Conservation (phyloP, 1,140 invertebrate genomes). For the Tetragonula clypearis region DNA sequence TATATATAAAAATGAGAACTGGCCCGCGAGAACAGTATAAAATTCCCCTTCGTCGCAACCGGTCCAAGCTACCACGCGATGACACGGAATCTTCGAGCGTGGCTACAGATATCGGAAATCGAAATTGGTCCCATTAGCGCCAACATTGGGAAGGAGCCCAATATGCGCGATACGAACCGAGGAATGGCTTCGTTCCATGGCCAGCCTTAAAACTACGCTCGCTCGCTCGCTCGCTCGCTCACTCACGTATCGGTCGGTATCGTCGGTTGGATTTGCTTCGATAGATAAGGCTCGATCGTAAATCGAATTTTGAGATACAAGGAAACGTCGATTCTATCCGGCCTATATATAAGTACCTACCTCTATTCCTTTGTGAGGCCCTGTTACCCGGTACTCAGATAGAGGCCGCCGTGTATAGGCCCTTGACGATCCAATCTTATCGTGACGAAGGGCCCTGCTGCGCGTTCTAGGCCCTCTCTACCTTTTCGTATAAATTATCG, state of each 20-base stretch:
- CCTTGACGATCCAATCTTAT: slow-evolving; percentile 72
- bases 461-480: not conserved
- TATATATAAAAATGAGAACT: not conserved
- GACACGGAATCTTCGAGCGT: not conserved
- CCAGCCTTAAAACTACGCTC: not conserved
- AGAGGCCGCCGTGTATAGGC: slow-evolving; percentile 56
- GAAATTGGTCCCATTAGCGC: slow-evolving; percentile 24
- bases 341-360: slow-evolving; percentile 33
- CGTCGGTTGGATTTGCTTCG: slow-evolving; percentile 36
- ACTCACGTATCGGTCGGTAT: slow-evolving; percentile 7
- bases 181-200: not conserved
- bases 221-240: not conserved
- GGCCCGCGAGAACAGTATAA: not conserved
- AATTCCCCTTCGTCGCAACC: not conserved
- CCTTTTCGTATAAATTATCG: slow-evolving; percentile 68
- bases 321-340: slow-evolving; percentile 45
- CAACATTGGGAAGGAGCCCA: not conserved
- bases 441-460: slow-evolving; percentile 55
- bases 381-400: slow-evolving; percentile 62
- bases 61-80: not conserved
- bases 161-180: not conserved
- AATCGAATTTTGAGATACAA: slow-evolving; percentile 51
- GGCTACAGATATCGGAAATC: not conserved
- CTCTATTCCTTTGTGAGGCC: slow-evolving; percentile 56
- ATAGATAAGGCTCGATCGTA: slow-evolving; percentile 39